Evolutionary conservation across 2,797 vertebrate species (phyloP).

Genomic region (Myioborus melanocephalus): DNA sequence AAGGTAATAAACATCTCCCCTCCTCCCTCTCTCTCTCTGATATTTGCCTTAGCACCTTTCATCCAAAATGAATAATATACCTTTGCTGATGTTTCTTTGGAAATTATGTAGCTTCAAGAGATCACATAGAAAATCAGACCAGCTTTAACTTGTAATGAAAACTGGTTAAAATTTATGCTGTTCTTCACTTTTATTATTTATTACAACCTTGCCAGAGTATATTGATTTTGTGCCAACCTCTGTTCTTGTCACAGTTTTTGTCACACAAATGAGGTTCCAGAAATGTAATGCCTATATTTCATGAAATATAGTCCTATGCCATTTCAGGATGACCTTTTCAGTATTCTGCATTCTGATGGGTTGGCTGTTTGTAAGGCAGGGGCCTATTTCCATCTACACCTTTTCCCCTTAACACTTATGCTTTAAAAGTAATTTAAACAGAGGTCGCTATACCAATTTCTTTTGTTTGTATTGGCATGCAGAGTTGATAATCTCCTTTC

Average conservation of each 20-base stretch:
- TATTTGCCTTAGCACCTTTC: slow-evolving; percentile 11
- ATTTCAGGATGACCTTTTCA: slow-evolving; percentile 71
- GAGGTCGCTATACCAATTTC: neutral
- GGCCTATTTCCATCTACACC: neutral
- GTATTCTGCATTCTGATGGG: slow-evolving; percentile 53
- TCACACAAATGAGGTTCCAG: slow-evolving; percentile 67
- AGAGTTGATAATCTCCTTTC: neutral
- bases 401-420: neutral
- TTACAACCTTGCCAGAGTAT: slow-evolving; percentile 39
- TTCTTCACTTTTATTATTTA: slow-evolving; percentile 72
- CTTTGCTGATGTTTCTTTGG: slow-evolving; percentile 6
- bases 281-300: slow-evolving; percentile 65
- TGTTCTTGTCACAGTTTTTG: slow-evolving; percentile 71
- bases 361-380: neutral
- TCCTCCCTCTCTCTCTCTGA: neutral
- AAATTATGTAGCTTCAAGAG: slow-evolving; percentile 37
- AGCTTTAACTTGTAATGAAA: slow-evolving; percentile 59
- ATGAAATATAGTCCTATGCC: slow-evolving; percentile 45
- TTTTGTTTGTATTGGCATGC: neutral
- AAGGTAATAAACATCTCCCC: neutral
- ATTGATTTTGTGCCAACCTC: slow-evolving; percentile 73
- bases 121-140: slow-evolving; percentile 52
- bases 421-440: slow-evolving; percentile 26
- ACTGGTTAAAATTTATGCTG: slow-evolving; percentile 54
- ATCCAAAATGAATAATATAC: slow-evolving; percentile 28